Percentiles rank a stretch among this genome's conserved stretches.
Conservation (phyloP, 1,140 invertebrate genomes). For the Heterodera schachtii region DNA sequence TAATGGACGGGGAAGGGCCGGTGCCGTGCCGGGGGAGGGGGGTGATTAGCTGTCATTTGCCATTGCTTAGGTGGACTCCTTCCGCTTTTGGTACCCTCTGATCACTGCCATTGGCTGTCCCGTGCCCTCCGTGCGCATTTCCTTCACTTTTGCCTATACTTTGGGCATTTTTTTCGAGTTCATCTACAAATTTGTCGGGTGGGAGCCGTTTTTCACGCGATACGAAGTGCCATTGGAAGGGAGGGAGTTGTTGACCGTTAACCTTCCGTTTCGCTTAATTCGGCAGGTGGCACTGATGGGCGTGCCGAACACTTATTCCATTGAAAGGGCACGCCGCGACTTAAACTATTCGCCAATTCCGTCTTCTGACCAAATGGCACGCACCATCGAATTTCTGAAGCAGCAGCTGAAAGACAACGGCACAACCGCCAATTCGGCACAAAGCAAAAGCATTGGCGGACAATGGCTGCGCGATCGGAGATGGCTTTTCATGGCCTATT, state of each 20-base stretch:
- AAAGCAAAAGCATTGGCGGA: neutral
- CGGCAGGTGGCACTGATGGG: conserved; percentile 33
- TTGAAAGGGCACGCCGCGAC: conserved; percentile 42
- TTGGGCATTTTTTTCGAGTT: conserved; percentile 43
- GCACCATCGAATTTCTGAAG: conserved; percentile 4
- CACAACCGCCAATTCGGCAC: neutral
- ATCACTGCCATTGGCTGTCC: conserved; percentile 34
- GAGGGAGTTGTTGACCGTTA: neutral
- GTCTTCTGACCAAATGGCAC: neutral
- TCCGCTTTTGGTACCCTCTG: conserved; percentile 44
- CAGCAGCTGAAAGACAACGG: neutral
- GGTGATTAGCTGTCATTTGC: neutral
- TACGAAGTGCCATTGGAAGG: conserved; percentile 40
- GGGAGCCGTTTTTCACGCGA: conserved; percentile 51
- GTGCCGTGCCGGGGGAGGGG: neutral
- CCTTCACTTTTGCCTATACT: conserved; percentile 38
- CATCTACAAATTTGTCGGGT: conserved; percentile 38
- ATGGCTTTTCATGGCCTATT: neutral
- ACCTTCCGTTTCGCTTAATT: neutral
- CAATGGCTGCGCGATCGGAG: neutral
- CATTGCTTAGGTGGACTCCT: conserved; percentile 32
- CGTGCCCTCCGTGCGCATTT: conserved; percentile 17
- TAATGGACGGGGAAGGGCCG: conserved; percentile 46
- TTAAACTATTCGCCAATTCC: conserved; percentile 34
- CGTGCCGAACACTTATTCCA: conserved; percentile 52